Percentiles rank a stretch among this genome's conserved stretches.
Conservation (phyloP, 2,113 vertebrate species). For the Gobiocypris rarus region DNA sequence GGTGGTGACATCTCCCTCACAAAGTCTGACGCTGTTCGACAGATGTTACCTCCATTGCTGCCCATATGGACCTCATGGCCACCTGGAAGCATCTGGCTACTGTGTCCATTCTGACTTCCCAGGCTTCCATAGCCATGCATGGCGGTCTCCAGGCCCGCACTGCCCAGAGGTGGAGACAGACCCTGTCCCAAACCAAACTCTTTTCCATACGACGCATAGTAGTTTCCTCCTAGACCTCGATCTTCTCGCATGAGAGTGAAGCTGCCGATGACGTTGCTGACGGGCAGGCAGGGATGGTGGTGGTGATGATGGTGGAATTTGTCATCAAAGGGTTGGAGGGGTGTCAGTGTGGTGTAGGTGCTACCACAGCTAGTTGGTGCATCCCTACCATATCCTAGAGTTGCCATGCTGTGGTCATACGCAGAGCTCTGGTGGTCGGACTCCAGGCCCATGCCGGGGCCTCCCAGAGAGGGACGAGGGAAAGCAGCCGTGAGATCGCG, state of each 20-base stretch:
- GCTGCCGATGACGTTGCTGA: conserved; percentile 84
- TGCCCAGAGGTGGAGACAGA: conserved; percentile 74
- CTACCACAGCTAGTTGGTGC: conserved; percentile 75
- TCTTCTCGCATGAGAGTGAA: conserved; percentile 85
- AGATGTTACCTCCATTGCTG: conserved; percentile 71
- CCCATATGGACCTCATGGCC: conserved; percentile 78
- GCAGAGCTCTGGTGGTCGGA: conserved; percentile 73
- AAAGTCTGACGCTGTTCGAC: conserved; percentile 78
- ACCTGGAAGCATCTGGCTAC: conserved; percentile 74
- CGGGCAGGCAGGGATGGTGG: conserved; percentile 79
- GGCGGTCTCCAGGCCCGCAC: conserved; percentile 70
- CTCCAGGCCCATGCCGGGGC: conserved; percentile 76
- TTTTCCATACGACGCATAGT: conserved; percentile 83
- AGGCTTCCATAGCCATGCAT: conserved; percentile 77
- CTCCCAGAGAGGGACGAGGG: conserved; percentile 78
- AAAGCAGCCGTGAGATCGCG: conserved; percentile 78
- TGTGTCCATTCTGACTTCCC: conserved; percentile 68
- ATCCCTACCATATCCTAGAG: conserved; percentile 81
- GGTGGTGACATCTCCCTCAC: conserved; percentile 80
- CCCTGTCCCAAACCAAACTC: conserved; percentile 80
- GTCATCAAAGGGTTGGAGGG: conserved; percentile 82
- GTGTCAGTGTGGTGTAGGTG: conserved; percentile 83
- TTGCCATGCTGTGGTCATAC: conserved; percentile 79
- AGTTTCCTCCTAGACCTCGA: conserved; percentile 77
- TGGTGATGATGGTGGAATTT: conserved; percentile 82